These are phyloP conservation scores for Ceraclea dissimilis DNA, from an alignment of 2,888 invertebrate species.

Conservation along the genomic window DNA sequence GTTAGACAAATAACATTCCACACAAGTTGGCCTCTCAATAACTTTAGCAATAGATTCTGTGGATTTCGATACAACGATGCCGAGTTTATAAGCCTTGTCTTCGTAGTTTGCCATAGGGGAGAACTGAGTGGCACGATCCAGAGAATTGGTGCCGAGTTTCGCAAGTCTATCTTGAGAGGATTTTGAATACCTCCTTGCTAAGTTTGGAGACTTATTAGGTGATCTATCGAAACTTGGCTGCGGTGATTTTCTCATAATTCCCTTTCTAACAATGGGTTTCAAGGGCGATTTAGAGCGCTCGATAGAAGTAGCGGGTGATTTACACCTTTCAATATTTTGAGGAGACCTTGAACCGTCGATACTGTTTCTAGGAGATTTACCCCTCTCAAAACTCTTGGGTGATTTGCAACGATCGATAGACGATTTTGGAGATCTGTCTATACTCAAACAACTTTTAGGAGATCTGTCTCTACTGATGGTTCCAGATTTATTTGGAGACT, in stretches of 20 bases:
- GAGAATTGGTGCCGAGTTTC: conserved; percentile 43
- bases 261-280: conserved; percentile 45
- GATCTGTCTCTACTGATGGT: conserved; percentile 33
- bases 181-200: conserved; percentile 41
- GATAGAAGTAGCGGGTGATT: conserved; percentile 42
- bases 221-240: conserved; percentile 47
- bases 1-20: conserved; percentile 63
- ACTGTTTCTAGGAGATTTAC: conserved; percentile 26
- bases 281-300: conserved; percentile 36
- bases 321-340: conserved; percentile 20
- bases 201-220: conserved; percentile 42
- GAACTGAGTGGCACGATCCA: conserved; percentile 45
- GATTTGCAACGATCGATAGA: conserved; percentile 34
- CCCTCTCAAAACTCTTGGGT: conserved; percentile 40
- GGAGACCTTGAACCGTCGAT: conserved; percentile 33
- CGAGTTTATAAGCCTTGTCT: conserved; percentile 47
- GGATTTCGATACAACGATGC: conserved; percentile 50
- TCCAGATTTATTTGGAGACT: conserved; percentile 34
- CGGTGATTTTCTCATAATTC: conserved; percentile 41
- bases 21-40: conserved; percentile 64
- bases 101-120: conserved; percentile 46
- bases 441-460: conserved; percentile 42
- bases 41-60: conserved; percentile 49
- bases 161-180: conserved; percentile 42
- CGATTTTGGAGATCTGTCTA: conserved; percentile 51